A percentile compares a stretch with the other conserved stretches of the same genome.
These are phyloP conservation scores for Myxocyprinus asiaticus DNA, from an alignment of 2,113 vertebrate genomes.

Conservation along the genomic window DNA sequence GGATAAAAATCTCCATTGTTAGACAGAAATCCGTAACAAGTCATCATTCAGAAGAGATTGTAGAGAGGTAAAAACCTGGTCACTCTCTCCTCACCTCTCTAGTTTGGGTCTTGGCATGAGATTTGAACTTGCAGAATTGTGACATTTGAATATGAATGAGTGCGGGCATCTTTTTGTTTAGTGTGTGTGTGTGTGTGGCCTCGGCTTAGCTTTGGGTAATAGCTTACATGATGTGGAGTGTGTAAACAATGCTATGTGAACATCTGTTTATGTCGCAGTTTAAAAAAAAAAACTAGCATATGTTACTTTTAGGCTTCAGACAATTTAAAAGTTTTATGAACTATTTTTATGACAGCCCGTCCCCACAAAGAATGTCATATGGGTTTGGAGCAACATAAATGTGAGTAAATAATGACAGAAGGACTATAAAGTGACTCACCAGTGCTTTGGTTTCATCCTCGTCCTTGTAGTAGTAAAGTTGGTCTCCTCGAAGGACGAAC, in stretches of 20 bases:
- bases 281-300: no score
- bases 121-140: not conserved
- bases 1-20: slow-evolving; percentile 29
- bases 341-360: no score
- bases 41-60: slow-evolving; percentile 22
- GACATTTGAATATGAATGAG: not conserved
- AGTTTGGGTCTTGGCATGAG: slow-evolving; percentile 1
- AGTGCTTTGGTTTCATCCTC: slow-evolving; percentile 95
- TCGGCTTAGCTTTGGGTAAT: not conserved
- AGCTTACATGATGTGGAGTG: not conserved
- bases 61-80: slow-evolving; percentile 2
- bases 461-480: slow-evolving; percentile 95
- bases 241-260: not conserved
- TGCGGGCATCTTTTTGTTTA: not conserved
- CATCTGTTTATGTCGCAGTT: not conserved
- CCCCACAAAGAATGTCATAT: no score
- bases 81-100: slow-evolving; percentile 15
- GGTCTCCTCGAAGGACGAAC: slow-evolving; percentile 94
- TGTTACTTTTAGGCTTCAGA: no score
- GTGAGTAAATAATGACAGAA: not conserved
- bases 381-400: not conserved
- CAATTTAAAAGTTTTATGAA: no score
- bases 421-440: slow-evolving; percentile 75
- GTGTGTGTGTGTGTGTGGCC: not conserved
- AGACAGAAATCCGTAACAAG: not conserved